Evolutionary conservation across 2,113 vertebrate genomes (phyloP).

Genomic region (Datnioides undecimradiatus): DNA sequence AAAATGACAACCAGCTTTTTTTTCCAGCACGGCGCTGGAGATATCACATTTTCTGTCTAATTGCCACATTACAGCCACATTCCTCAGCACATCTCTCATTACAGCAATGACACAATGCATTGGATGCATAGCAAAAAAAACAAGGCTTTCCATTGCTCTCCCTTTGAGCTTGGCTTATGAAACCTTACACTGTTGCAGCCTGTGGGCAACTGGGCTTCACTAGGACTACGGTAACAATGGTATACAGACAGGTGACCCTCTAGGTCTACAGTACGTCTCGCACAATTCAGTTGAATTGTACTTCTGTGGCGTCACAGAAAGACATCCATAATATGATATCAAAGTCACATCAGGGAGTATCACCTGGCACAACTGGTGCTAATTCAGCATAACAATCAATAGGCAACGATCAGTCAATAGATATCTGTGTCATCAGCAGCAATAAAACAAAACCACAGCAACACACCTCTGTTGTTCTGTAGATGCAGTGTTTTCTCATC

Average conservation of each 20-base stretch:
- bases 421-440: background rate
- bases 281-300: constrained; percentile 8
- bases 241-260: constrained; percentile 44
- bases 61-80: constrained; percentile 32
- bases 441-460: constrained; percentile 9
- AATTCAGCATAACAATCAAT: constrained; percentile 18
- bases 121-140: constrained; percentile 35
- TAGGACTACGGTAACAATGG: constrained; percentile 19
- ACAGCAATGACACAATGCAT: constrained; percentile 23
- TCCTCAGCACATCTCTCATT: constrained; percentile 21
- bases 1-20: constrained; percentile 19
- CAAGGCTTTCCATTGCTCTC: constrained; percentile 36
- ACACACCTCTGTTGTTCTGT: background rate
- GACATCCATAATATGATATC: background rate
- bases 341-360: constrained; percentile 6
- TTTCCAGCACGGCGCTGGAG: constrained; percentile 1
- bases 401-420: constrained; percentile 8
- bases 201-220: constrained; percentile 39
- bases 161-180: constrained; percentile 30
- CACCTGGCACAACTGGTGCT: background rate
- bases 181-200: constrained; percentile 55
- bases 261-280: background rate
- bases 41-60: constrained; percentile 28
- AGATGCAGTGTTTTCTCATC: background rate
- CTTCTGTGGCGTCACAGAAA: constrained; percentile 21